Percentiles rank a stretch among this genome's conserved stretches.
These are phyloP conservation scores for Candoia aspera DNA, from an alignment of 2,113 vertebrate species.

Conservation along the genomic window DNA sequence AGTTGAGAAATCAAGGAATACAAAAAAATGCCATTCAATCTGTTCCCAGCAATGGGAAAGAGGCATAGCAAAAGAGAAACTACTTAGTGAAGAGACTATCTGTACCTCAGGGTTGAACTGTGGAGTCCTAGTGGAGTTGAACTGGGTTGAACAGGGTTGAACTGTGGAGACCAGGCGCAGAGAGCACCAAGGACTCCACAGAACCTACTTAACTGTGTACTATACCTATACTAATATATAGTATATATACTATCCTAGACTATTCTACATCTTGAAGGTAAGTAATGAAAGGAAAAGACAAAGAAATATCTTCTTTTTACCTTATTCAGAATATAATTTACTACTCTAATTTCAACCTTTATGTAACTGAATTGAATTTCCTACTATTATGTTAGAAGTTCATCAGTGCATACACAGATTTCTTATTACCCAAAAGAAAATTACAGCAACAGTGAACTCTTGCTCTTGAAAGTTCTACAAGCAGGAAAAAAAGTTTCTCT, in stretches of 20 bases:
- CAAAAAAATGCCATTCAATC: background rate
- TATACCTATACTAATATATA: too few species aligned
- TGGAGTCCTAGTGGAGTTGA: too few species aligned
- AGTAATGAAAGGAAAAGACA: too few species aligned
- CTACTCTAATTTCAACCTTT: background rate
- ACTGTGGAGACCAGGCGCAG: too few species aligned
- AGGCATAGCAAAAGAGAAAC: background rate
- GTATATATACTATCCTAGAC: too few species aligned
- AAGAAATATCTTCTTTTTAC: too few species aligned
- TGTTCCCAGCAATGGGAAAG: background rate
- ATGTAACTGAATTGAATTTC: background rate
- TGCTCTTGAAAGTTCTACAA: background rate
- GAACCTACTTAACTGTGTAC: too few species aligned
- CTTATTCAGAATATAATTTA: too few species aligned
- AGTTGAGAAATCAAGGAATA: background rate
- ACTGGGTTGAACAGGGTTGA: too few species aligned
- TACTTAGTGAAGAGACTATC: background rate
- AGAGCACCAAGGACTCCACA: too few species aligned
- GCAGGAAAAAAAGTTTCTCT: background rate
- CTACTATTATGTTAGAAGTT: background rate
- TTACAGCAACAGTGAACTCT: background rate
- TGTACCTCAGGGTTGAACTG: too few species aligned
- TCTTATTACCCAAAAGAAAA: background rate
- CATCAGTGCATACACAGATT: background rate
- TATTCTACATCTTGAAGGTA: too few species aligned